Evolutionary conservation across 2,797 vertebrate genomes (phyloP).

Genomic region (Galagoides demidoff): DNA sequence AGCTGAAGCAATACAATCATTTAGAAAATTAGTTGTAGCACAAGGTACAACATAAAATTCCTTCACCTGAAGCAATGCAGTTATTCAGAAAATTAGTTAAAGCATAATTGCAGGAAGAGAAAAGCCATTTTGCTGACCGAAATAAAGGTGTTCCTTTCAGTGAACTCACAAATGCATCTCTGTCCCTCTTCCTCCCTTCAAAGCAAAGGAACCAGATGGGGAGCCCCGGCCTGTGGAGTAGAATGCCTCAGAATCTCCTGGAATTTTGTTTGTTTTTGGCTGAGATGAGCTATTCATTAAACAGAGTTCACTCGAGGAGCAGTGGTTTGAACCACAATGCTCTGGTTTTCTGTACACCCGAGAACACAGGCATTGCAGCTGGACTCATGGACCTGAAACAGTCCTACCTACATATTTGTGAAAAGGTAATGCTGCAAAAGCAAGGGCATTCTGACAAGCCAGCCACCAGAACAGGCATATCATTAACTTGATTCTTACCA

Average conservation of each 20-base stretch:
- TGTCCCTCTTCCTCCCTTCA: fast-evolving
- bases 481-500: conserved; percentile 36
- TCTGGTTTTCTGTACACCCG: neutral
- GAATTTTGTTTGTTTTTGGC: neutral
- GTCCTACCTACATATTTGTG: neutral
- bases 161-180: fast-evolving
- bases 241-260: neutral
- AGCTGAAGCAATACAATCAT: neutral
- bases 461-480: neutral
- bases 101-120: neutral
- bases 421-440: neutral
- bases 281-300: neutral
- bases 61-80: neutral
- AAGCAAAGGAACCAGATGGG: fast-evolving
- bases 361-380: neutral
- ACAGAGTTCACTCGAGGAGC: neutral
- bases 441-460: neutral
- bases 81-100: neutral
- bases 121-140: fast-evolving
- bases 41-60: neutral
- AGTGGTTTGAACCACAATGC: fast-evolving
- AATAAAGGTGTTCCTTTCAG: neutral
- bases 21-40: neutral
- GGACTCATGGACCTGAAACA: fast-evolving
- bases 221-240: fast-evolving